Conservation (phyloP, 2,797 vertebrate genomes). For the Aphelocoma californica region DNA sequence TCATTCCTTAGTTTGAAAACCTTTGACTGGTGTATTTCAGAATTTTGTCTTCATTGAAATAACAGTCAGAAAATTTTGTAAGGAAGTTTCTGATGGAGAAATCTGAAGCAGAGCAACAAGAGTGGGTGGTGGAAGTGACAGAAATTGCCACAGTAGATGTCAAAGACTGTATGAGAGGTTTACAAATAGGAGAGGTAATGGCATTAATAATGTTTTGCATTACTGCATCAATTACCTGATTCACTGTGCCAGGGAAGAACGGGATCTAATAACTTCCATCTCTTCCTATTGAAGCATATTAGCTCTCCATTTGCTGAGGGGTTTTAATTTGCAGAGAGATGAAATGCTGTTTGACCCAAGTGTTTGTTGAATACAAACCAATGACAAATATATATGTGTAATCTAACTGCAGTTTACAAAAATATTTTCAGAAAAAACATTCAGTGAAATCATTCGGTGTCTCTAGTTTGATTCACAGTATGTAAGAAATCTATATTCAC, state of each 20-base stretch:
- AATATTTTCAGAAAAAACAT: neutral
- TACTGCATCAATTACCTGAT: conserved; percentile 59
- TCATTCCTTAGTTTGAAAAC: neutral
- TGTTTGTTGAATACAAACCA: conserved; percentile 40
- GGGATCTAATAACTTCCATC: conserved; percentile 62
- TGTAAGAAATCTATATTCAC: neutral
- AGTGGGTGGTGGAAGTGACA: neutral
- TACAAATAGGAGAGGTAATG: conserved; percentile 31
- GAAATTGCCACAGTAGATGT: conserved; percentile 24
- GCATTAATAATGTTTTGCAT: conserved; percentile 56
- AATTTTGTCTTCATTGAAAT: neutral
- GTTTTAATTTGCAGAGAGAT: conserved; percentile 63
- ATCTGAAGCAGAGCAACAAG: neutral
- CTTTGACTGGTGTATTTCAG: neutral
- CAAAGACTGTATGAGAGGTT: conserved; percentile 2
- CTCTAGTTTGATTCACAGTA: neutral
- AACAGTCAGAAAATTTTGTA: neutral
- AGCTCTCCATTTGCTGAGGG: conserved; percentile 52
- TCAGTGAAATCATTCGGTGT: accelerated
- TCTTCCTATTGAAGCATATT: conserved; percentile 67
- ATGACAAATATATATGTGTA: neutral
- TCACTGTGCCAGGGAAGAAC: conserved; percentile 10
- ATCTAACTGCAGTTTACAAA: neutral
- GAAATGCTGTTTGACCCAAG: conserved; percentile 58
- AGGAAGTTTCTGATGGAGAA: neutral